A percentile compares a stretch with the other conserved stretches of the same genome.
Evolutionary conservation across 2,888 invertebrate genomes (phyloP).

Genomic region (Caenorhabditis drosophilae): DNA sequence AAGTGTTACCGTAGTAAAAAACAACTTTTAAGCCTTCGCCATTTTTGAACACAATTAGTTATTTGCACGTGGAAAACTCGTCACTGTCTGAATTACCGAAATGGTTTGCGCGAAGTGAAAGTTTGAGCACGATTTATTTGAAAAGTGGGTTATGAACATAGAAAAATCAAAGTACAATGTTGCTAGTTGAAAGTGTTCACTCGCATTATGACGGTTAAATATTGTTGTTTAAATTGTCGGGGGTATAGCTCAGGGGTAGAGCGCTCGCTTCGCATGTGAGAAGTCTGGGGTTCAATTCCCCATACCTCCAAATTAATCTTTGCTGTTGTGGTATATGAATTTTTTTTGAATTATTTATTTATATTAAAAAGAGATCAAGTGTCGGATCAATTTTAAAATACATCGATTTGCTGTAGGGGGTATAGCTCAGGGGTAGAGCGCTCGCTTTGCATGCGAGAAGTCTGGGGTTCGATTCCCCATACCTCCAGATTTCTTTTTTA

Average conservation of each 20-base stretch:
- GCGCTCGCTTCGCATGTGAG: conserved; percentile 46
- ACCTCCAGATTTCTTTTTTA: no score
- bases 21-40: no score
- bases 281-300: conserved; percentile 55
- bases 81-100: conserved; percentile 51
- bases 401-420: no score
- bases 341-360: no score
- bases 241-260: conserved; percentile 43
- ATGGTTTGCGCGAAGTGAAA: conserved; percentile 44
- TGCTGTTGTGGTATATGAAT: no score
- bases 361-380: no score
- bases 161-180: no score
- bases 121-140: conserved; percentile 19
- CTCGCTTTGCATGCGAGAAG: conserved; percentile 48
- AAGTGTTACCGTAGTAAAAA: no score
- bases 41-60: conserved; percentile 33
- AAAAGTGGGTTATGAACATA: conserved; percentile 23
- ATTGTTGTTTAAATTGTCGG: no score
- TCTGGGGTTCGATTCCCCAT: conserved; percentile 56
- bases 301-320: conserved; percentile 54
- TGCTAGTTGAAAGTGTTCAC: no score
- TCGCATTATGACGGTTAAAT: no score
- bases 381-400: no score
- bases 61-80: conserved; percentile 59
- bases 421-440: conserved; percentile 47